A percentile compares a stretch with the other conserved stretches of the same genome.
Evolutionary conservation across 2,888 invertebrate genomes (phyloP).

Genomic region (Maniola hyperantus): DNA sequence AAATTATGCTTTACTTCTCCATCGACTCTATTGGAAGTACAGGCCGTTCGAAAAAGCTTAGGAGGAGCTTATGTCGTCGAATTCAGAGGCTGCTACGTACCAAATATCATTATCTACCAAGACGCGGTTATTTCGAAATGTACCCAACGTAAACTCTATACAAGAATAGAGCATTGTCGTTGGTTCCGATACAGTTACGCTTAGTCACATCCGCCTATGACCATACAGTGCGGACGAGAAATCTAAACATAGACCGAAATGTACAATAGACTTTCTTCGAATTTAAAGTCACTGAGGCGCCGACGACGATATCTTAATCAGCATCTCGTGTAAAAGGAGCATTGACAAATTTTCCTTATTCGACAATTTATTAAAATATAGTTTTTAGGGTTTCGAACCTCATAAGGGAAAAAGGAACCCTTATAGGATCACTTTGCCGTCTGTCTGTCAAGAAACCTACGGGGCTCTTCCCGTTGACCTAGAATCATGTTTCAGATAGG

Average conservation of each 20-base stretch:
- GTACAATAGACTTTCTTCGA: slow-evolving; percentile 53
- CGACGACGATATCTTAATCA: slow-evolving; percentile 20
- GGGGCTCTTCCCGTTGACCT: too few species aligned
- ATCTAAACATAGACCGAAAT: slow-evolving; percentile 53
- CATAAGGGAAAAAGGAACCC: too few species aligned
- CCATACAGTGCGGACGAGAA: slow-evolving; percentile 52
- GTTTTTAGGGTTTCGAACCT: too few species aligned
- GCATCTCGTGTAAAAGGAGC: slow-evolving; percentile 22
- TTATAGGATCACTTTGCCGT: too few species aligned
- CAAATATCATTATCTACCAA: slow-evolving; percentile 22
- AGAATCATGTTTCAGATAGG: too few species aligned
- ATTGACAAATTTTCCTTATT: slow-evolving; percentile 8
- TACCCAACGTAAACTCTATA: slow-evolving; percentile 35
- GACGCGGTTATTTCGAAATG: slow-evolving; percentile 45
- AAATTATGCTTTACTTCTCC: too few species aligned
- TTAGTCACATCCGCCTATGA: slow-evolving; percentile 65
- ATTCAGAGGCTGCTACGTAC: background rate
- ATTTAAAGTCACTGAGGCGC: slow-evolving; percentile 25
- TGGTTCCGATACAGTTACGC: slow-evolving; percentile 59
- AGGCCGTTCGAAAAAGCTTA: background rate
- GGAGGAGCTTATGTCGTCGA: background rate
- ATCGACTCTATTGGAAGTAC: background rate
- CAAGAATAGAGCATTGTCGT: slow-evolving; percentile 59
- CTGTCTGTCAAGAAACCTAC: too few species aligned
- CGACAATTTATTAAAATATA: background rate